Evolutionary conservation across 1,140 invertebrate genomes (phyloP).

Genomic region (Sinonovacula constricta): DNA sequence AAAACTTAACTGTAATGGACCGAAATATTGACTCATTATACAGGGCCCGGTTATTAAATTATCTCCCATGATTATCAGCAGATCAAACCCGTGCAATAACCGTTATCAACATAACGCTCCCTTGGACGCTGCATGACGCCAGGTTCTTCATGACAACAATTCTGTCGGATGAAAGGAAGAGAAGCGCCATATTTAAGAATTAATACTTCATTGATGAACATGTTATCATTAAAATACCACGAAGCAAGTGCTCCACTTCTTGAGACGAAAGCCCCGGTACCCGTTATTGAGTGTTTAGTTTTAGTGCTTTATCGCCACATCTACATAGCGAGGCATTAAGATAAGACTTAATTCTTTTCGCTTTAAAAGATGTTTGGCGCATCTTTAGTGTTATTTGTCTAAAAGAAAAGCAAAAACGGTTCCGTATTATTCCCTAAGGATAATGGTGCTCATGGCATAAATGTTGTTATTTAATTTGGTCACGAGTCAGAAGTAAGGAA

Average conservation of each 20-base stretch:
- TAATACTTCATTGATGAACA: slow-evolving; percentile 47
- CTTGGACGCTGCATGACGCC: slow-evolving; percentile 8
- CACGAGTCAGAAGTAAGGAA: too few relatives aligned
- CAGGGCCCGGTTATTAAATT: slow-evolving; percentile 10
- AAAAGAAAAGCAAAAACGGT: too few relatives aligned
- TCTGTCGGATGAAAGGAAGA: slow-evolving; percentile 38
- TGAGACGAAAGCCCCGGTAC: too few relatives aligned
- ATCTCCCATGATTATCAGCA: slow-evolving; percentile 34
- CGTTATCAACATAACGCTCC: slow-evolving; percentile 39
- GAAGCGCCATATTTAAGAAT: slow-evolving; percentile 22
- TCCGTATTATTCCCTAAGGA: too few relatives aligned
- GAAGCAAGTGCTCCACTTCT: slow-evolving; percentile 28
- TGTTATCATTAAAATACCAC: slow-evolving; percentile 40
- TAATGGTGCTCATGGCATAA: too few relatives aligned
- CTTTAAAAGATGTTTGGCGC: too few relatives aligned
- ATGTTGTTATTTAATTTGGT: too few relatives aligned
- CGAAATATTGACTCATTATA: slow-evolving; percentile 20
- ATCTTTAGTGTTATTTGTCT: too few relatives aligned
- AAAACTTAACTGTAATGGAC: neutral
- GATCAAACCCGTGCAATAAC: slow-evolving; percentile 50
- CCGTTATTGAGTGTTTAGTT: too few relatives aligned
- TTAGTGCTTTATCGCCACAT: too few relatives aligned
- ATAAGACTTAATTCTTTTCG: slow-evolving; percentile 23
- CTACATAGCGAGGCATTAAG: too few relatives aligned
- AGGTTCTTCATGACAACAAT: slow-evolving; percentile 16